Evolutionary conservation across 2,888 invertebrate genomes (phyloP).

Genomic region (Choreutis nemorana): DNA sequence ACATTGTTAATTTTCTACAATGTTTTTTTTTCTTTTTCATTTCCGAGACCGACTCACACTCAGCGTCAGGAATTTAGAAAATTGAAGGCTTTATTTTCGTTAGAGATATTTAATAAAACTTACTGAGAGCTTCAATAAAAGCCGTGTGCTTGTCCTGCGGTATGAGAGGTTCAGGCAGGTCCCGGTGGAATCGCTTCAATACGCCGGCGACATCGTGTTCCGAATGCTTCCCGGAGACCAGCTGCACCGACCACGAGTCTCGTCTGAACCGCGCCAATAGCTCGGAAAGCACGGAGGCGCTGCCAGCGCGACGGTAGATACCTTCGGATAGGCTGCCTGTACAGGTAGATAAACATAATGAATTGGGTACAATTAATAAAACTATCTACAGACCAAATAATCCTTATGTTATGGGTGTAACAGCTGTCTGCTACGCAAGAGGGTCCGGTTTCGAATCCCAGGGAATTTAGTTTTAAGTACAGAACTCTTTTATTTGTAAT

Average conservation of each 20-base stretch:
- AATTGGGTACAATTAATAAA: too few species aligned
- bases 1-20: neutral
- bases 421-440: too few species aligned
- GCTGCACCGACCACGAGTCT: slow-evolving; percentile 86
- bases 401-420: too few species aligned
- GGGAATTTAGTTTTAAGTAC: too few species aligned
- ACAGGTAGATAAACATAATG: slow-evolving; percentile 11
- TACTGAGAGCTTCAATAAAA: slow-evolving; percentile 74
- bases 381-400: too few species aligned
- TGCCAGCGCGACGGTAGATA: slow-evolving; percentile 86
- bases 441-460: too few species aligned
- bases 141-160: slow-evolving; percentile 74
- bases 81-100: neutral
- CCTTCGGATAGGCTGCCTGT: slow-evolving; percentile 85
- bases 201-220: slow-evolving; percentile 91
- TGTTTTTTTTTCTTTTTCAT: neutral
- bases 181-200: slow-evolving; percentile 88
- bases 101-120: slow-evolving; percentile 7
- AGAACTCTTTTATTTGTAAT: too few species aligned
- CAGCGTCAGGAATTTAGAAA: too few species aligned
- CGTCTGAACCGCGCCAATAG: slow-evolving; percentile 78
- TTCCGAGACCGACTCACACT: too few species aligned
- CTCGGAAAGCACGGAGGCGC: slow-evolving; percentile 75
- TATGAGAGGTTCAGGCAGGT: slow-evolving; percentile 83
- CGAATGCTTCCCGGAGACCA: slow-evolving; percentile 76